Conservation (phyloP, 2,113 vertebrate genomes). For the Ciconia maguari region DNA sequence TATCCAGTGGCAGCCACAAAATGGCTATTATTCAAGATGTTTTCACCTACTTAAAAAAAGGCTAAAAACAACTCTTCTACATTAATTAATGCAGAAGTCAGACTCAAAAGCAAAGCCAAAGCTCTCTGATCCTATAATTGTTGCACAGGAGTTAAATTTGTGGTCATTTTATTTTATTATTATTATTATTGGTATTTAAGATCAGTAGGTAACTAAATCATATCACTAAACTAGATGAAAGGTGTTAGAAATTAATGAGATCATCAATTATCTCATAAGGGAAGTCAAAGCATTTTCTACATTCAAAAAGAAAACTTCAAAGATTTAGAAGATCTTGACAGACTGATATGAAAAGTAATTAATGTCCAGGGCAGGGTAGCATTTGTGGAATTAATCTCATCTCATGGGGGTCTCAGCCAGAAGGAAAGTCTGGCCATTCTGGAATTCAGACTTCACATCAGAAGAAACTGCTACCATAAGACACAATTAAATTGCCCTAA, state of each 20-base stretch:
- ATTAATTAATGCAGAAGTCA: background rate
- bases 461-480: background rate
- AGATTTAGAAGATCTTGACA: background rate
- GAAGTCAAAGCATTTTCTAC: background rate
- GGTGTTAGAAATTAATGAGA: background rate
- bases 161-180: background rate
- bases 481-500: background rate
- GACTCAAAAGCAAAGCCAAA: background rate
- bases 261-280: background rate
- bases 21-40: background rate
- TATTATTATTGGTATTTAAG: background rate
- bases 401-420: background rate
- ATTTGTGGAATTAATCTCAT: background rate
- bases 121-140: background rate
- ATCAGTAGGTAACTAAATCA: background rate
- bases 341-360: background rate
- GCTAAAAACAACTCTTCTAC: background rate
- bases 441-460: background rate
- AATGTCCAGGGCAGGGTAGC: background rate
- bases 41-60: background rate
- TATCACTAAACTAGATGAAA: background rate
- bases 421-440: accelerated
- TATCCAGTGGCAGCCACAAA: background rate
- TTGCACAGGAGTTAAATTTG: background rate
- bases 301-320: background rate